These are phyloP conservation scores for Pachymerium ferrugineum DNA, from an alignment of 2,888 invertebrate species.

Conservation along the genomic window DNA sequence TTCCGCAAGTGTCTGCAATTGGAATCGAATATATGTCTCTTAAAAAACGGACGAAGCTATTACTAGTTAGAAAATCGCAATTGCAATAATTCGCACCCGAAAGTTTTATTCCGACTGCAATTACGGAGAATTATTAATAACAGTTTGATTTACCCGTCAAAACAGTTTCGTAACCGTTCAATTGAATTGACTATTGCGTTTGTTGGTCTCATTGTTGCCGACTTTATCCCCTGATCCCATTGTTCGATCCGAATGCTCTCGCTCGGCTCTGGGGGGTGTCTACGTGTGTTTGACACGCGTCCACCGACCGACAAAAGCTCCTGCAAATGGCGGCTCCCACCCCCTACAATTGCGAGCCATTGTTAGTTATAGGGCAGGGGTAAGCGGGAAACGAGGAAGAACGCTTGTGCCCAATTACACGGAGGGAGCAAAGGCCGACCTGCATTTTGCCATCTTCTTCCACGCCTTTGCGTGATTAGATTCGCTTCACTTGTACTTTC, in stretches of 20 bases:
- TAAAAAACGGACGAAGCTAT: too few relatives aligned
- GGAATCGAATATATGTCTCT: too few relatives aligned
- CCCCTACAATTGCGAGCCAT: background rate
- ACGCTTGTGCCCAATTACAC: background rate
- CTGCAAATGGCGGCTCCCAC: background rate
- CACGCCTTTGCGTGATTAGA: background rate
- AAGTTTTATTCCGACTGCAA: too few relatives aligned
- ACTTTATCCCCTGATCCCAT: background rate
- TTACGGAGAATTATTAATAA: too few relatives aligned
- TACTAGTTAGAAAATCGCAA: too few relatives aligned
- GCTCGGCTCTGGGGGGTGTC: background rate
- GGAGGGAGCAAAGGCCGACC: background rate
- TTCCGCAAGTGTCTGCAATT: too few relatives aligned
- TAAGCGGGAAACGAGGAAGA: too few relatives aligned
- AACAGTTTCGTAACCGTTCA: background rate
- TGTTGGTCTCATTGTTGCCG: too few relatives aligned
- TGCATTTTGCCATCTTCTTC: background rate
- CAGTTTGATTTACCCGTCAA: too few relatives aligned
- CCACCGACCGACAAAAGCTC: slow-evolving; percentile 1
- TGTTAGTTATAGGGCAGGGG: too few relatives aligned
- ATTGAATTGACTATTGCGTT: background rate
- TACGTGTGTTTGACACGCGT: slow-evolving; percentile 5
- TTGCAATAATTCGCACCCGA: too few relatives aligned
- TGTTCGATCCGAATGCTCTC: background rate
- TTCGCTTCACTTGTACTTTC: background rate